Base-by-base conservation (phyloP, 2,797 vertebrate species). In the Allobates femoralis region DNA sequence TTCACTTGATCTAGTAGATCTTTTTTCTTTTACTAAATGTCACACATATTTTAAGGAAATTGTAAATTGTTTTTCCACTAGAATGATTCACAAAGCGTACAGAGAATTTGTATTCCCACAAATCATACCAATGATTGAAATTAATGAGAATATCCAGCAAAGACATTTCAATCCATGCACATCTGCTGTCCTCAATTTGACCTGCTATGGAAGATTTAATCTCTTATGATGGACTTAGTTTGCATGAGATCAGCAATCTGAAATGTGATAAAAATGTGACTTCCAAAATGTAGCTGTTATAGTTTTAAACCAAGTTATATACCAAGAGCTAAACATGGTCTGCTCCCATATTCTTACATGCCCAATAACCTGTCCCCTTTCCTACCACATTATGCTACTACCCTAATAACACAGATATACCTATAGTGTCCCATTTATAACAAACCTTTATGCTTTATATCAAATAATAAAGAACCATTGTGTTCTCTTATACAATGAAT, bases 131-230 rank as follows among this genome's bases (percentile, higher is more conserved):
- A 67, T 67, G 79, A 69, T 81, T 81, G 60, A 81, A 81, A 81
- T 81, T 81, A 81, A 69, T 81, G 79, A 81, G 62, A 67, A 69
- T 69, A 81, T 81, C 79, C 26, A 69, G 28, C 79, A 81, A 81
- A 81, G 64, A 69, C 64, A 69, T 81, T 82, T 82, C 80, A 71
- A 67, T 71, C 66, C 80, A 82, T 51, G 80, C 80, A 82, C 80
- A 82, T 82, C 64, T 82, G 64, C 64, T 82, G 80, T 82, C 80
- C 80, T 82, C 80, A 56, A 32, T 71, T 71, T 82, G 80, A 71
- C 80, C 80, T 82, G 80, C 80, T 67, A 82, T 69, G 80, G 62
- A 82, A 82, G 64, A 82, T 82, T 82, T 69, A 71, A 82, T 82
- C 64, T 53, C 23, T 71, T 82, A 55, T 71, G 66, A 82, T 82